phyloP scores from a whole-genome alignment of 23 tunicate species.

The Diplosoma virens region DNA sequence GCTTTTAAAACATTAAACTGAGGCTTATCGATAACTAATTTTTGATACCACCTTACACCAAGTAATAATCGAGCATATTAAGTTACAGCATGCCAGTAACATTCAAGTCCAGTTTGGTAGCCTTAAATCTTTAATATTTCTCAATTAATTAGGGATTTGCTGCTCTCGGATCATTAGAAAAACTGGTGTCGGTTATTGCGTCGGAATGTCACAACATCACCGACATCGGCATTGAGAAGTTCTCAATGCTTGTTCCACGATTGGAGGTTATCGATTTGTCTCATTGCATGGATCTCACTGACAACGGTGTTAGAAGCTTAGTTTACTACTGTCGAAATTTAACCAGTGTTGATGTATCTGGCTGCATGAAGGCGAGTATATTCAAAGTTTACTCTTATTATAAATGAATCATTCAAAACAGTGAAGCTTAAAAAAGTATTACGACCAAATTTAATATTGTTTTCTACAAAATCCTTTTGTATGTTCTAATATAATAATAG shows the following conservation, averaged over 20 bases:
- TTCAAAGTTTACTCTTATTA: neutral
- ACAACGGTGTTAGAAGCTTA: constrained; percentile 73
- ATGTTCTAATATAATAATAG: too few species aligned
- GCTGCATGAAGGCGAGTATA: constrained; percentile 78
- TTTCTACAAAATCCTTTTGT: too few species aligned
- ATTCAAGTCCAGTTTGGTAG: neutral
- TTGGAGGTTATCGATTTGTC: constrained; percentile 84
- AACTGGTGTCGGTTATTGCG: constrained; percentile 44
- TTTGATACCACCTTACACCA: too few species aligned
- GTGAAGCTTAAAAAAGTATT: too few species aligned
- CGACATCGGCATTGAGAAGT: constrained; percentile 86
- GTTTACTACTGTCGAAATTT: constrained; percentile 87
- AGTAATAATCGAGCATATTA: neutral
- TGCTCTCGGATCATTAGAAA: constrained; percentile 56
- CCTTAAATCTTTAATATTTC: neutral
- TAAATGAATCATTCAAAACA: neutral
- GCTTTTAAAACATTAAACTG: too few species aligned
- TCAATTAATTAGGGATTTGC: constrained; percentile 71
- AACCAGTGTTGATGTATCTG: constrained; percentile 61
- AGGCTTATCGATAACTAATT: too few species aligned
- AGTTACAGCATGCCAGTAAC: neutral
- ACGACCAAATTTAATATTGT: too few species aligned
- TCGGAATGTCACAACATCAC: constrained; percentile 83
- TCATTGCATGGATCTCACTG: constrained; percentile 82
- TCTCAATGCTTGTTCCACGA: constrained; percentile 59